Conservation (phyloP, 1,140 invertebrate genomes). For the Propsilocerus akamusi region DNA sequence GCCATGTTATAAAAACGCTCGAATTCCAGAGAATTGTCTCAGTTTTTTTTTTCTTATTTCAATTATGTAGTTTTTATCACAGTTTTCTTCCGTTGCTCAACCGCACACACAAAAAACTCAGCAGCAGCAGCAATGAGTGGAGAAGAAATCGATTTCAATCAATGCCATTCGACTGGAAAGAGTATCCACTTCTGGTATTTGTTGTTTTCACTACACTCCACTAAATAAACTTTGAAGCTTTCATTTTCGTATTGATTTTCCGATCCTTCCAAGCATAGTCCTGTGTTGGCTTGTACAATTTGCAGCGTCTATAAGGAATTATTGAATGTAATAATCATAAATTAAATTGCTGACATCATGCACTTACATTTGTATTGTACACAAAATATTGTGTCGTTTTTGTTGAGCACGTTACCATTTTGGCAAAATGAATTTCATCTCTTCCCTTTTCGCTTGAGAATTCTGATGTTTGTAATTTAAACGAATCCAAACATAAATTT, state of each 20-base stretch:
- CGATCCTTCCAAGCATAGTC: background rate
- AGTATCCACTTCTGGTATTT: background rate
- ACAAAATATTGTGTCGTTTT: background rate
- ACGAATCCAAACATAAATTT: slow-evolving; percentile 19
- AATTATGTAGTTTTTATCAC: background rate
- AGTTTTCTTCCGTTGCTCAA: background rate
- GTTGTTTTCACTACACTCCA: background rate
- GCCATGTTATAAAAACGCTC: background rate
- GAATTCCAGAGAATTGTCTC: slow-evolving; percentile 1
- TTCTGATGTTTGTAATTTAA: background rate
- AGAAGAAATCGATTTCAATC: background rate
- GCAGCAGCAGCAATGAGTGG: background rate
- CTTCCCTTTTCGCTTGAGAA: background rate
- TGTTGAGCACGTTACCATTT: background rate
- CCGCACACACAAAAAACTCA: slow-evolving; percentile 1
- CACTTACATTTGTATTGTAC: background rate
- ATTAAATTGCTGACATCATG: too few species aligned
- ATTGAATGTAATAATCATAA: background rate
- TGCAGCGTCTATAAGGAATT: background rate
- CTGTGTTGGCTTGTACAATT: background rate
- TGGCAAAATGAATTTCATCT: background rate
- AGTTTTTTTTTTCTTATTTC: background rate
- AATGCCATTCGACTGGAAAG: slow-evolving; percentile 3
- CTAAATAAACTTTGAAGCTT: background rate
- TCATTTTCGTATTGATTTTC: background rate